phyloP scores from a whole-genome alignment of 2,888 invertebrate genomes.

The Microctonus hyperodae region DNA sequence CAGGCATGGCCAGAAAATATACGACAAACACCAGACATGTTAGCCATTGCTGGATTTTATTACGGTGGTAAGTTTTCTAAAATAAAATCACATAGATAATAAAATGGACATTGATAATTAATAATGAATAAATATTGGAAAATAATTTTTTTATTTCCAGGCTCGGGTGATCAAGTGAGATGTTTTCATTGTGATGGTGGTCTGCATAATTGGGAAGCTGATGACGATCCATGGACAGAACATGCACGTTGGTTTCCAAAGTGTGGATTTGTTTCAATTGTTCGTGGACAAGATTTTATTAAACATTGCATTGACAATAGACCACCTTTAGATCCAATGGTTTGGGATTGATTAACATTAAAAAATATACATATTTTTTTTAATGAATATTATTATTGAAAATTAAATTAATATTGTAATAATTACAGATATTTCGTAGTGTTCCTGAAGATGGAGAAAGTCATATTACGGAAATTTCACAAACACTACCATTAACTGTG shows the following conservation, averaged over 20 bases:
- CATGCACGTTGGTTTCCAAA: constrained; percentile 93
- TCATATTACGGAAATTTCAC: constrained; percentile 39
- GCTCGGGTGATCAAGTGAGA: constrained; percentile 77
- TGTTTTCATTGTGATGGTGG: constrained; percentile 97
- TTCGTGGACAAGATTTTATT: constrained; percentile 83
- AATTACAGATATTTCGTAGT: constrained; percentile 46
- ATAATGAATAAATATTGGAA: constrained; percentile 7
- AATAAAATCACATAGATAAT: constrained; percentile 35
- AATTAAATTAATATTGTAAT: constrained; percentile 17
- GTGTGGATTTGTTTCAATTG: constrained; percentile 83
- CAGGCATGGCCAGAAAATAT: constrained; percentile 78
- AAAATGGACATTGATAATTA: background rate
- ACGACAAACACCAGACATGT: constrained; percentile 76
- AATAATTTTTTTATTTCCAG: constrained; percentile 54
- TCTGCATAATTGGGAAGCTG: constrained; percentile 86
- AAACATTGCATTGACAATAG: constrained; percentile 61
- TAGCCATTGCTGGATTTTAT: constrained; percentile 90
- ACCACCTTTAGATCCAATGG: constrained; percentile 52
- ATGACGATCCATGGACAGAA: constrained; percentile 92
- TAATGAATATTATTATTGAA: background rate
- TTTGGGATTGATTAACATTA: constrained; percentile 27
- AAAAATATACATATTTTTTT: constrained; percentile 3
- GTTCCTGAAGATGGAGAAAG: constrained; percentile 42
- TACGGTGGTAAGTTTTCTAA: constrained; percentile 69
- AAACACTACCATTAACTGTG: constrained; percentile 39